Evolutionary conservation across 2,113 vertebrate genomes (phyloP).

Genomic region (Psilopsiagon aurifrons): DNA sequence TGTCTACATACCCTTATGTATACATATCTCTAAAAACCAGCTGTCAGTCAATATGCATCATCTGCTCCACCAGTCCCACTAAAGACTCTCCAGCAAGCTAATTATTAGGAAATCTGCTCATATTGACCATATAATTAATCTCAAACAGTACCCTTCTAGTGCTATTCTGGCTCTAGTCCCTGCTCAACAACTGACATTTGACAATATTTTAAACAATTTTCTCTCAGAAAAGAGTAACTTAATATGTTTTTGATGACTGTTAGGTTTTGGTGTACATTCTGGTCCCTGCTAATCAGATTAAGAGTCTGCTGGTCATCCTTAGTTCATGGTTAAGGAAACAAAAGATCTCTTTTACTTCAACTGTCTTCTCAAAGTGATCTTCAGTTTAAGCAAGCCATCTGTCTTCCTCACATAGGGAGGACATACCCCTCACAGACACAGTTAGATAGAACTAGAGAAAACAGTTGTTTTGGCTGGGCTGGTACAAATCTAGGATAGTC

Average conservation of each 20-base stretch:
- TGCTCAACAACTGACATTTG: neutral
- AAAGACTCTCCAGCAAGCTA: neutral
- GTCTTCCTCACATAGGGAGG: neutral
- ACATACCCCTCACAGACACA: neutral
- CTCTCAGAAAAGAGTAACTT: neutral
- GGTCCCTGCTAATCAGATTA: neutral
- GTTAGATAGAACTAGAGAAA: neutral
- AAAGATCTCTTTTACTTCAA: neutral
- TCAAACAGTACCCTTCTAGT: neutral
- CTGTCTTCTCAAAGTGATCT: neutral
- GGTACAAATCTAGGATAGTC: neutral
- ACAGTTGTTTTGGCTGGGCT: neutral
- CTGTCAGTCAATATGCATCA: neutral
- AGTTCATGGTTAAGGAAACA: neutral
- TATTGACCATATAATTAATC: neutral
- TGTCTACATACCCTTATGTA: neutral
- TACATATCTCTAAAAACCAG: neutral
- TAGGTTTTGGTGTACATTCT: neutral
- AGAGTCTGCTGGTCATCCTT: neutral
- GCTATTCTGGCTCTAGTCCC: neutral
- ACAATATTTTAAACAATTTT: neutral
- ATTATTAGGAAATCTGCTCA: neutral
- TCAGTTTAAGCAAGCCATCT: neutral
- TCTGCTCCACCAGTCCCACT: neutral
- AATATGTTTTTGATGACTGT: neutral